Percentiles rank a stretch among this genome's conserved stretches.
Conservation (phyloP, 2,888 invertebrate species). For the Ditylenchus weischeri region DNA sequence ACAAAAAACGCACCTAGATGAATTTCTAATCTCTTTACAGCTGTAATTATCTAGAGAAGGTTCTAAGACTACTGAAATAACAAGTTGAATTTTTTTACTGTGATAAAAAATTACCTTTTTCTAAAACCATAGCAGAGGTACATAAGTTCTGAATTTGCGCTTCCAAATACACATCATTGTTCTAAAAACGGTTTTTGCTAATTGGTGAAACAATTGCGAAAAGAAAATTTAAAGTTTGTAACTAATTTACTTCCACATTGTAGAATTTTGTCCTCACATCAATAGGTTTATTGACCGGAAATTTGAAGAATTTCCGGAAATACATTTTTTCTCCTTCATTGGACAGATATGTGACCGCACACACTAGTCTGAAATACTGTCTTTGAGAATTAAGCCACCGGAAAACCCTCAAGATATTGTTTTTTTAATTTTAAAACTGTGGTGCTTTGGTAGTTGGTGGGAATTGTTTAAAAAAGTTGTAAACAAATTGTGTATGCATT, state of each 20-base stretch:
- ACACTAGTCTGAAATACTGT: constrained; percentile 73
- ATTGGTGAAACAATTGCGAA: neutral
- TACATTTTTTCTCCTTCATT: constrained; percentile 68
- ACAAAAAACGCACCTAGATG: neutral
- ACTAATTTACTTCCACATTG: constrained; percentile 73
- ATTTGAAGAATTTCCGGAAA: constrained; percentile 95
- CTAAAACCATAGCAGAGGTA: constrained; percentile 83
- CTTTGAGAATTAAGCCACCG: no score
- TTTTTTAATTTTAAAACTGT: no score
- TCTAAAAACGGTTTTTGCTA: constrained; percentile 39
- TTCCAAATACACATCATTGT: constrained; percentile 72
- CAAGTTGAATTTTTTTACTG: no score
- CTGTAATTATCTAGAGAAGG: constrained; percentile 79
- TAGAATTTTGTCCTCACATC: constrained; percentile 97
- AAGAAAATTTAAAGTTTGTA: constrained; percentile 1
- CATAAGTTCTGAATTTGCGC: constrained; percentile 89
- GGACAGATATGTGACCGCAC: constrained; percentile 86
- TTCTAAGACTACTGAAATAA: constrained; percentile 73
- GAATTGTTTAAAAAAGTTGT: no score
- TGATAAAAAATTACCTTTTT: constrained; percentile 65
- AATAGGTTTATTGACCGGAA: constrained; percentile 86
- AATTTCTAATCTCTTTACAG: constrained; percentile 60
- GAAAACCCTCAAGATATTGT: no score
- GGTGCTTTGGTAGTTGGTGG: no score
- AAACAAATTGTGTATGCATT: no score